Percentiles rank a stretch among this genome's conserved stretches.
Conservation (phyloP, 2,797 vertebrate species). For the Merluccius polli region DNA sequence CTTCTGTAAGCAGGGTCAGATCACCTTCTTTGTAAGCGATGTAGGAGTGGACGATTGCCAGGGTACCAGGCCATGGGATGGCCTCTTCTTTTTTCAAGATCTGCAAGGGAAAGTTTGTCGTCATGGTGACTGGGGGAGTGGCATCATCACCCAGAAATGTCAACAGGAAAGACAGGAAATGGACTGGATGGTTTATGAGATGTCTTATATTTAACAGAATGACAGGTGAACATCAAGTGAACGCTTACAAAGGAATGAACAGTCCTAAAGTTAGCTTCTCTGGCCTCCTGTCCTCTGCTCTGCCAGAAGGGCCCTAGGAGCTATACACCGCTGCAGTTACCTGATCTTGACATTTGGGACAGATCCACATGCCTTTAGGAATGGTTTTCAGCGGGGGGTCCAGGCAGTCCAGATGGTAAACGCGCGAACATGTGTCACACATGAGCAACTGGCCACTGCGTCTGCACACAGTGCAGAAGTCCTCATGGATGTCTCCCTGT, state of each 20-base stretch:
- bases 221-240: constrained; percentile 69
- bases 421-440: constrained; percentile 99
- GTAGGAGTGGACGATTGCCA: constrained; percentile 99
- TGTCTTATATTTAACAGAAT: constrained; percentile 65
- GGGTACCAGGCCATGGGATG: constrained; percentile 96
- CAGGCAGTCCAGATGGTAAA: constrained; percentile 99
- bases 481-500: constrained; percentile 99
- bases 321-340: constrained; percentile 75
- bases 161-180: constrained; percentile 57
- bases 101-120: constrained; percentile 69
- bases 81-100: constrained; percentile 99
- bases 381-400: constrained; percentile 99
- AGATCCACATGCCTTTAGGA: constrained; percentile 99
- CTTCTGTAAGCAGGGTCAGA: neutral
- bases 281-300: constrained; percentile 50
- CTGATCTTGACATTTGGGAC: constrained; percentile 99
- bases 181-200: constrained; percentile 69
- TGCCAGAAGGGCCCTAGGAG: constrained; percentile 41
- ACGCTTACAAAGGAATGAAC: constrained; percentile 77
- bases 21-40: constrained; percentile 99
- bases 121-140: constrained; percentile 39
- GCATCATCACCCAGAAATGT: constrained; percentile 46
- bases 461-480: constrained; percentile 99
- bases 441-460: constrained; percentile 99
- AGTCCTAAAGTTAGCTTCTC: constrained; percentile 58